Conservation (phyloP, 2,113 vertebrate genomes). For the Hystrix brachyura region DNA sequence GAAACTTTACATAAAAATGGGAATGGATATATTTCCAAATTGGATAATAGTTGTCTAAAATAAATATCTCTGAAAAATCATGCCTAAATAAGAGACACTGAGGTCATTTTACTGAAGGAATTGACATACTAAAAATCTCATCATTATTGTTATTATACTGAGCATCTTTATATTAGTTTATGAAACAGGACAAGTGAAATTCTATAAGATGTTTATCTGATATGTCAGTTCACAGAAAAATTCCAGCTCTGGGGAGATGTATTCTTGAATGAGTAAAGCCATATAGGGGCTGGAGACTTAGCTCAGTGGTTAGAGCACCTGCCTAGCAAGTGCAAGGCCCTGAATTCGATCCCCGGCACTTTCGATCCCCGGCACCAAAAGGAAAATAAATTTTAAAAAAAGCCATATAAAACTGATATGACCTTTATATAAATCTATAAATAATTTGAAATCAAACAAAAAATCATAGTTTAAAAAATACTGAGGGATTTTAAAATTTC, state of each 20-base stretch:
- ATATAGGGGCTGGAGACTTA: neutral
- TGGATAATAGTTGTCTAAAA: neutral
- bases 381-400: neutral
- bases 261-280: neutral
- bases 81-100: neutral
- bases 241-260: neutral
- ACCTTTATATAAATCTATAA: neutral
- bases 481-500: neutral
- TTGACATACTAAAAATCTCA: neutral
- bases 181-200: neutral
- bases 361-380: too few relatives aligned
- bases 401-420: neutral
- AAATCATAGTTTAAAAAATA: neutral
- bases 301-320: too few relatives aligned
- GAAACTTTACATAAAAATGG: neutral
- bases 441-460: neutral
- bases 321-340: too few relatives aligned
- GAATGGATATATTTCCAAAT: neutral
- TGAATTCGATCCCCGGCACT: too few relatives aligned
- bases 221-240: neutral
- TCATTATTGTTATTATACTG: neutral
- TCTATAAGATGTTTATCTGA: neutral
- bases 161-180: neutral
- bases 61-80: neutral
- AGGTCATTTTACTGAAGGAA: neutral